A percentile compares a stretch with the other conserved stretches of the same genome.
phyloP scores from a whole-genome alignment of 2,888 invertebrate species.

The Nemurella pictetii region DNA sequence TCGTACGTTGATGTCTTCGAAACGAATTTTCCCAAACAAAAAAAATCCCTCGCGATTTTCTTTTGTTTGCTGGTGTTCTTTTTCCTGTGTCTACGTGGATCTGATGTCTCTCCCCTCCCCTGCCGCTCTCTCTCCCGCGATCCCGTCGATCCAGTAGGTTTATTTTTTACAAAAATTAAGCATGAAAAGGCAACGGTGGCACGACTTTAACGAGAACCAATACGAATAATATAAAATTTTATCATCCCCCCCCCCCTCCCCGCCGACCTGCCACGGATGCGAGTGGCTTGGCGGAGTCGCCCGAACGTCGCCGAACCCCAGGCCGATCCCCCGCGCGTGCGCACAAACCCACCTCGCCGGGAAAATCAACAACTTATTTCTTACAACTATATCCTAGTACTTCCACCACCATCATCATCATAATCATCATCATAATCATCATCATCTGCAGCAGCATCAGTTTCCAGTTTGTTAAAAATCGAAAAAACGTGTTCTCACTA shows the following conservation, averaged over 20 bases:
- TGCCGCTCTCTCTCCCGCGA: background rate
- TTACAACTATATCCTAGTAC: background rate
- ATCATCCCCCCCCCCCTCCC: background rate
- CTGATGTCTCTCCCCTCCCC: background rate
- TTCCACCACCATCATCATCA: background rate
- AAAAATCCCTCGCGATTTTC: background rate
- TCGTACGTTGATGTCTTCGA: background rate
- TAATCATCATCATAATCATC: background rate
- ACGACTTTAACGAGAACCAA: background rate
- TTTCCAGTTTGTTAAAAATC: slow-evolving; percentile 4
- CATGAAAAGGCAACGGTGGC: slow-evolving; percentile 12
- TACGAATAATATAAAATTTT: background rate
- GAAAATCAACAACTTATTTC: background rate
- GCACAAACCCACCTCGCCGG: background rate
- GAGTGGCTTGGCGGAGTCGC: background rate
- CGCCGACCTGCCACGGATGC: background rate
- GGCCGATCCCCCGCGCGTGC: background rate
- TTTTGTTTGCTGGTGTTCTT: background rate
- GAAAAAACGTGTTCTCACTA: slow-evolving; percentile 35
- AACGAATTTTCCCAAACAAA: background rate
- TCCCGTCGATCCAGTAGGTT: background rate
- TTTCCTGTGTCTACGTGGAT: background rate
- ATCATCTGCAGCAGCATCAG: too few relatives aligned
- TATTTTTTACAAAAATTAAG: background rate
- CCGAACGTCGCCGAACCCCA: background rate